Conservation (phyloP, 1,140 invertebrate species). For the Homalodisca vitripennis region DNA sequence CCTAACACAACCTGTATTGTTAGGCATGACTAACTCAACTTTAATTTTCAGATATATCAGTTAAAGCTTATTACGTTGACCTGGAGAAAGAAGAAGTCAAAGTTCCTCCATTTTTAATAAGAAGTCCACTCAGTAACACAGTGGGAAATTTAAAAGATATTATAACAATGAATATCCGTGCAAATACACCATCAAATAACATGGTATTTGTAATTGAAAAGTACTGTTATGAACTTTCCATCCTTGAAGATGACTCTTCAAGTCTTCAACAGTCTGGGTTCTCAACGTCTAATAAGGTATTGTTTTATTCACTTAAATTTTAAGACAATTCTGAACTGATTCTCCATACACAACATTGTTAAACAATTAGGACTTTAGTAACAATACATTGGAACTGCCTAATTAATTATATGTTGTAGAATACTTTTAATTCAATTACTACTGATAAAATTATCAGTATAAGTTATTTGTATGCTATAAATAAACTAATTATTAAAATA, state of each 20-base stretch:
- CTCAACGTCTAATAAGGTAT: conserved; percentile 23
- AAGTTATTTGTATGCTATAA: too few relatives aligned
- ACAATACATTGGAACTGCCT: too few relatives aligned
- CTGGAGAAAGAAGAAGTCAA: conserved; percentile 58
- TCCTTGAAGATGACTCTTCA: conserved; percentile 39
- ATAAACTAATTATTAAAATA: too few relatives aligned
- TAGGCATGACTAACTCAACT: too few relatives aligned
- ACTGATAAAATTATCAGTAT: too few relatives aligned
- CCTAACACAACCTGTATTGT: too few relatives aligned
- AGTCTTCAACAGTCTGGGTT: conserved; percentile 23
- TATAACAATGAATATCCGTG: not conserved
- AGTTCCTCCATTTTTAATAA: conserved; percentile 58
- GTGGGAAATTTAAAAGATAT: conserved; percentile 60
- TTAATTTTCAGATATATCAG: conserved; percentile 53
- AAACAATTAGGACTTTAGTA: too few relatives aligned
- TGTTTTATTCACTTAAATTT: too few relatives aligned
- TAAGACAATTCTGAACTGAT: too few relatives aligned
- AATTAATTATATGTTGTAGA: too few relatives aligned
- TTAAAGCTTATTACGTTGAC: conserved; percentile 65
- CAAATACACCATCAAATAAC: not conserved
- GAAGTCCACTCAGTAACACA: conserved; percentile 56
- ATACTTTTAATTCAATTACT: too few relatives aligned
- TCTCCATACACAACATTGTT: too few relatives aligned
- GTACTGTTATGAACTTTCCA: not conserved
- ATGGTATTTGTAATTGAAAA: conserved; percentile 4